Evolutionary conservation across 1,140 invertebrate species (phyloP), one percentile per base, ranked within the genome.

Genomic region (Drosophila parvula): DNA sequence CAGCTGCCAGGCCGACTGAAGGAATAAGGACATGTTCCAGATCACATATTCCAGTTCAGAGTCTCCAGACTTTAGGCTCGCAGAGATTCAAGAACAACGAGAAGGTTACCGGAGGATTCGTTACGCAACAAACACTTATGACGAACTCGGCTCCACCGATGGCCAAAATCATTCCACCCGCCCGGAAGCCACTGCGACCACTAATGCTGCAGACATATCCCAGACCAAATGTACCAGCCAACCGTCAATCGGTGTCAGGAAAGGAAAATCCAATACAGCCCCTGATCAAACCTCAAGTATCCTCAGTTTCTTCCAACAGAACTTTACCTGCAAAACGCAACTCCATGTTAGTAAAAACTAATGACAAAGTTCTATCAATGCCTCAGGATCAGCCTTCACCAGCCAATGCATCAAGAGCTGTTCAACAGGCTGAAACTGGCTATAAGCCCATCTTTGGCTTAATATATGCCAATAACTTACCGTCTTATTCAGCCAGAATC

Each of bases 401-500:
- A 22, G 1, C 22, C 1, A 22, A 22, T 22, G 3, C 22, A 22
- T 22, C 22, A 22, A 3, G 22, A 3, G 22, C 22, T 1, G 3
- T 22, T 22, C 22, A 22, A 3, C 22, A 28, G 9, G 12, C 14
- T n/a, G 14, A 14, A 11, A 11, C 22, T 47, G 5, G 11, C 16
- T 5, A 44, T 16, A 5, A 36, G 5, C 16, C 8, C 5, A 30
- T 9, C 11, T 70, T 71, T 14, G 83, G 83, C 7, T 65, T 61
- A 18, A 4, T 86, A 14, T 34, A 30, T 8, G 71, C 79, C 34
- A 62, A 68, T 10, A 27, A 44, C 3, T 55, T 88, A 45, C 77
- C 79, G 2, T 36, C 40, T 0, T 88, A 48, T 36, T 55, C 61
- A 16, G 76, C 51, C 11, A 82, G 68, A 27, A 0, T 53, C 0